A percentile compares a stretch with the other conserved stretches of the same genome.
Evolutionary conservation across 2,888 invertebrate genomes (phyloP).

Genomic region (Cancer borealis): DNA sequence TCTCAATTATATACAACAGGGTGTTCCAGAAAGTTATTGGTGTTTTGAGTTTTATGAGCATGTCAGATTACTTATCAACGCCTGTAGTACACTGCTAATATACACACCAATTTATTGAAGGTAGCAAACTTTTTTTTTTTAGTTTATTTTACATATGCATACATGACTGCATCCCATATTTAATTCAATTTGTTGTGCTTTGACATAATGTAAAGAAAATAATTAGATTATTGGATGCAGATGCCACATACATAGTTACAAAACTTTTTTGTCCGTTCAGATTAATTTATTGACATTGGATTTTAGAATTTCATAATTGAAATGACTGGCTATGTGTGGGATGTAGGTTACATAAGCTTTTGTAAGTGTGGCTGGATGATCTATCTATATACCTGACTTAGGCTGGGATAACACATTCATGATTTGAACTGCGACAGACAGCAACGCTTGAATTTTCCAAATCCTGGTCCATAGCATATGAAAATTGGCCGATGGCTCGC

Average conservation of each 20-base stretch:
- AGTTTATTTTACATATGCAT: not conserved
- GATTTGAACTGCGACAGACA: no score
- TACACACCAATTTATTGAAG: not conserved
- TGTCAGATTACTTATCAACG: not conserved
- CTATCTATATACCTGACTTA: no score
- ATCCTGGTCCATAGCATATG: no score
- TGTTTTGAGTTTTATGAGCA: not conserved
- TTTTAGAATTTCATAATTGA: not conserved
- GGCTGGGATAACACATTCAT: no score
- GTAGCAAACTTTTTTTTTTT: not conserved
- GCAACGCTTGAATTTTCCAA: no score
- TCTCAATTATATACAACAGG: not conserved
- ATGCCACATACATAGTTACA: not conserved
- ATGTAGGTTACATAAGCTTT: not conserved
- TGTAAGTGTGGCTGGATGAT: not conserved
- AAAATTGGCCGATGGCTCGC: no score
- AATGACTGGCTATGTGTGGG: not conserved
- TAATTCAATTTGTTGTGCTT: not conserved
- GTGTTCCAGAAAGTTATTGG: not conserved
- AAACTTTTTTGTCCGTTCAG: not conserved
- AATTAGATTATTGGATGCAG: no score
- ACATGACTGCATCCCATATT: not conserved
- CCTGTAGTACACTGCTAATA: not conserved
- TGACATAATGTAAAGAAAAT: no score
- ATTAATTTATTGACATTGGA: not conserved